phyloP scores from a whole-genome alignment of 1,140 invertebrate species.

The Polypedilum vanderplanki region DNA sequence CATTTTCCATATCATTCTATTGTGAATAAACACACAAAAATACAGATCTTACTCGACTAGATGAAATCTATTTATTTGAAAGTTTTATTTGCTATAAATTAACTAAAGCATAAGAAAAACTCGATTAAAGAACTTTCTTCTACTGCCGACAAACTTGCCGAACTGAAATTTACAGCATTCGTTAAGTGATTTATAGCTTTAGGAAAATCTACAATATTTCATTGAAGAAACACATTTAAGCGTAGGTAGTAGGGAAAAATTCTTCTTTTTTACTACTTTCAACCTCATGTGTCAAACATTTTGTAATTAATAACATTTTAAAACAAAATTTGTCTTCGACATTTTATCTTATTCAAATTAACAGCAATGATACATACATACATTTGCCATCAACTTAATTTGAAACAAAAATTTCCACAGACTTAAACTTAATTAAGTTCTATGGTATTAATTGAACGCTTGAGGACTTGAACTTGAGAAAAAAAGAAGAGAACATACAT shows the following conservation, averaged over 20 bases:
- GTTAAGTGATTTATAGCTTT: conserved; percentile 25
- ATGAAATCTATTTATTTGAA: conserved; percentile 13
- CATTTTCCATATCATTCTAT: conserved; percentile 17
- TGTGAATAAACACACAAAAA: neutral
- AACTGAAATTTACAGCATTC: conserved; percentile 24
- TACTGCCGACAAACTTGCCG: neutral
- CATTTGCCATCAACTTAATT: no score
- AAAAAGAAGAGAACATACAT: no score
- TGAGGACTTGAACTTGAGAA: no score
- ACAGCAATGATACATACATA: no score
- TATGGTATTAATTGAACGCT: no score
- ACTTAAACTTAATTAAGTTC: no score
- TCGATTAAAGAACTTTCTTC: conserved; percentile 26
- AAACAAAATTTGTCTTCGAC: conserved; percentile 6
- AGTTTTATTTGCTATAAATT: conserved; percentile 24
- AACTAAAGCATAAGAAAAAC: neutral
- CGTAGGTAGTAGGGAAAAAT: no score
- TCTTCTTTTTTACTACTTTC: no score
- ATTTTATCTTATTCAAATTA: no score
- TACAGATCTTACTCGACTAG: neutral
- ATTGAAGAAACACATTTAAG: neutral
- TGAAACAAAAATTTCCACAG: no score
- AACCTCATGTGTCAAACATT: neutral
- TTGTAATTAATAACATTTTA: neutral
- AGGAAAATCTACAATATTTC: conserved; percentile 22